Base-by-base conservation (phyloP, 2,888 invertebrate genomes). In the Melanargia galathea region DNA sequence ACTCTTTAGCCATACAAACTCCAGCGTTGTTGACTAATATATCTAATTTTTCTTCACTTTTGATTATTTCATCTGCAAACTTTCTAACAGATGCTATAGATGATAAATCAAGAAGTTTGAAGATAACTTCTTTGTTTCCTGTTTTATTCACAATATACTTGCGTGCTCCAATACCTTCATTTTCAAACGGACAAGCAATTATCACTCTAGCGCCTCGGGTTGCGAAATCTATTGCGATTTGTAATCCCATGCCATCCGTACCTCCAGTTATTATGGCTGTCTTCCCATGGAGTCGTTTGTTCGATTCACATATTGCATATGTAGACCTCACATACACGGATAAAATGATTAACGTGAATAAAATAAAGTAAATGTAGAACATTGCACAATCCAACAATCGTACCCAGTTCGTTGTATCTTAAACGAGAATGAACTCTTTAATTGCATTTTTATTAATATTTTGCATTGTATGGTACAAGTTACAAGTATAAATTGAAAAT, bases 1-100 rank as follows among this genome's bases (percentile, higher is more conserved):
- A 68, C 1, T 80, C 93, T 4, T 83, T 85, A 70, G 93, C 92
- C 0, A 92, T 87, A 64, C 95, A 93, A 0, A 95, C 94, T 2
- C 97, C 97, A 0, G 97, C 97, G 79, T 97, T 98, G 79, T 97
- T 97, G 55, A 98, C 93, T 7, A 98, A 85, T 7, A 97, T 94
- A 80, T 97, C 95, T 63, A 98, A 82, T 74, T 93, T 92, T 5
- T 90, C 77, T 84, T 75, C 75, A 10, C 43, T 66, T 40, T 60
- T 51, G 1, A 64, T n/a, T 7, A 75, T 55, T 54, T 72, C 70
- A 6, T 46, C 45, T 0, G 69, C 71, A 18, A 75, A 74, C 7
- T 59, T 58, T 30, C 70, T 65, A 0, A 68, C 48, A n/a, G 70
- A 70, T 97, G 57, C 13, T 40, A 67, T 43, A 13, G 95, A 95